Conservation (phyloP, 2,113 vertebrate genomes). For the Sapayoa aenigma region DNA sequence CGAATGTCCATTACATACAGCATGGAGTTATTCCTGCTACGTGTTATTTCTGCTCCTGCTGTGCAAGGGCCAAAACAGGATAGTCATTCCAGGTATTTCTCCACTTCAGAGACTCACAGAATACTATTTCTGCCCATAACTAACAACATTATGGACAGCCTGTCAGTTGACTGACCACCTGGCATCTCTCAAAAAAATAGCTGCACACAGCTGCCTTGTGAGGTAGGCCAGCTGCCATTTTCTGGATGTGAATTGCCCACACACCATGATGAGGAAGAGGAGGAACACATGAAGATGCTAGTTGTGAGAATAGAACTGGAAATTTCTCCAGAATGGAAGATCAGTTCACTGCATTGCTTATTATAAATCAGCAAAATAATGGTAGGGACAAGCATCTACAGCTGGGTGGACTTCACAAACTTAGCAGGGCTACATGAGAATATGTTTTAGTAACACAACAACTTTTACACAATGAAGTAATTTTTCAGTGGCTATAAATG, state of each 20-base stretch:
- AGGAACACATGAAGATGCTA: not conserved
- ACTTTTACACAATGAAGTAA: not conserved
- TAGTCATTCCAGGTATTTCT: not conserved
- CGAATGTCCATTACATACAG: not conserved
- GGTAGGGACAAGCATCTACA: not conserved
- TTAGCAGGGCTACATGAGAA: not conserved
- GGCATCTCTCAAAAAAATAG: not conserved
- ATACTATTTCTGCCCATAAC: not conserved
- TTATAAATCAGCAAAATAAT: not conserved
- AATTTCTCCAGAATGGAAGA: not conserved
- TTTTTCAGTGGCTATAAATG: not conserved
- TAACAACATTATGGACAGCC: not conserved
- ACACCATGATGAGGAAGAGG: not conserved
- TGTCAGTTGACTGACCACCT: not conserved
- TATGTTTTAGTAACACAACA: not conserved
- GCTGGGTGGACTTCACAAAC: not conserved
- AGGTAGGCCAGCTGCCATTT: not conserved
- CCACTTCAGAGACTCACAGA: not conserved
- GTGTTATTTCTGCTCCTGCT: not conserved
- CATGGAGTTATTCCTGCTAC: not conserved
- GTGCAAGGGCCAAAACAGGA: not conserved
- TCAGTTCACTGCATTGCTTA: not conserved
- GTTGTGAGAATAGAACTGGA: not conserved
- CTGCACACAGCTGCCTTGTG: not conserved
- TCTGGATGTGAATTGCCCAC: not conserved